Evolutionary conservation across 2,797 vertebrate species (phyloP).

Genomic region (Lateolabrax maculatus): DNA sequence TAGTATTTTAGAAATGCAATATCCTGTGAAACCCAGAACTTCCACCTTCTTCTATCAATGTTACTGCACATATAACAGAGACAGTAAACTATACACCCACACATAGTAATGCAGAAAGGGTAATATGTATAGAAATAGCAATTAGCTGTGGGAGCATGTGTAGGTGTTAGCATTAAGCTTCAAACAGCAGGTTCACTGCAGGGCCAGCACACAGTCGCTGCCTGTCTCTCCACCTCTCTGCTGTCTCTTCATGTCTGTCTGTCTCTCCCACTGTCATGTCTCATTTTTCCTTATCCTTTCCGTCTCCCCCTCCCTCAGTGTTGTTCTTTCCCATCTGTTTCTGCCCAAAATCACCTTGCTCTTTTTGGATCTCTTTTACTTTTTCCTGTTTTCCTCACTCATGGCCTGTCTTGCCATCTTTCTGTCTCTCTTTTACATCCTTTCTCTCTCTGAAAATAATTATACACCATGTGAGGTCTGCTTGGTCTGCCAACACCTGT

Average conservation of each 20-base stretch:
- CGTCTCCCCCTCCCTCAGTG: neutral
- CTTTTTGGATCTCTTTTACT: slow-evolving; percentile 9
- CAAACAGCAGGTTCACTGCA: slow-evolving; percentile 37
- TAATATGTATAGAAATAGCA: slow-evolving; percentile 1
- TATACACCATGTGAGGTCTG: slow-evolving; percentile 15
- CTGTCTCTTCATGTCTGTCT: slow-evolving; percentile 18
- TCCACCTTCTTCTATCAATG: neutral
- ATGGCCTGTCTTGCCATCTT: neutral
- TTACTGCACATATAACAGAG: neutral
- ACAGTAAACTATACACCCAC: neutral
- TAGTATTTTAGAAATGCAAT: neutral
- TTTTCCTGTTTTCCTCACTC: neutral
- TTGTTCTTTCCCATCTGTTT: neutral
- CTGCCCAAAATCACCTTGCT: slow-evolving; percentile 1
- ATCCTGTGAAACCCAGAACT: neutral
- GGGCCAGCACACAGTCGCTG: slow-evolving; percentile 5
- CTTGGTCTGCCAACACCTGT: slow-evolving; percentile 18
- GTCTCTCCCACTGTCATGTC: slow-evolving; percentile 11
- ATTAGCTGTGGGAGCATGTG: slow-evolving; percentile 13
- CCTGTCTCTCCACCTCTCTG: neutral
- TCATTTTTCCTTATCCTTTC: neutral
- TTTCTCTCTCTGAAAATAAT: slow-evolving; percentile 21
- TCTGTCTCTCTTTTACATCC: slow-evolving; percentile 6
- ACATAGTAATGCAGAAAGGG: neutral
- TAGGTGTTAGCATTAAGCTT: slow-evolving; percentile 36